Percentiles rank a stretch among this genome's conserved stretches.
Conservation (phyloP, 2,888 invertebrate species). For the Penaeus monodon region DNA sequence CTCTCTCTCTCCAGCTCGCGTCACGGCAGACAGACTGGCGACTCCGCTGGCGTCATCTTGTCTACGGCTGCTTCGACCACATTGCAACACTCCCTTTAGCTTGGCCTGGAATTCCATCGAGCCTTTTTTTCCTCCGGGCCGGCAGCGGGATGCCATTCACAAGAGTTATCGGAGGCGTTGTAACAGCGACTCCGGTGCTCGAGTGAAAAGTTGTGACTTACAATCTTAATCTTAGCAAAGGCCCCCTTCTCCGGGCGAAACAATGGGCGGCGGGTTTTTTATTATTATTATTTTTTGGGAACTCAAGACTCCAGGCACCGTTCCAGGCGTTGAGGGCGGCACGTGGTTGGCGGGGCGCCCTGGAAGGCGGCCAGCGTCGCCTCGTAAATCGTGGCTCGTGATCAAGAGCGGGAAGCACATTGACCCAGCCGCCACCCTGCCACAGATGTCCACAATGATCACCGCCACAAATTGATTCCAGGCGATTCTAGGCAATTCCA, state of each 20-base stretch:
- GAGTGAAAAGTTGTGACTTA: too few relatives aligned
- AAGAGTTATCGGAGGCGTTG: too few relatives aligned
- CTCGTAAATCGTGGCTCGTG: constrained; percentile 36
- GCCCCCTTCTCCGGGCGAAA: too few relatives aligned
- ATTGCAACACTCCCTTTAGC: too few relatives aligned
- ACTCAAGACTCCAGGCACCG: too few relatives aligned
- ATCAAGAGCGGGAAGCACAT: constrained; percentile 31
- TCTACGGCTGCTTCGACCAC: constrained; percentile 5
- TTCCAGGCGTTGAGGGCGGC: not conserved
- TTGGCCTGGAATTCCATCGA: too few relatives aligned
- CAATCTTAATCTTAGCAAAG: too few relatives aligned
- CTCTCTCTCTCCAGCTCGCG: not conserved
- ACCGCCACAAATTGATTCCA: constrained; percentile 56
- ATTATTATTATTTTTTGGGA: too few relatives aligned
- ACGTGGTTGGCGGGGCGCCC: constrained; percentile 20
- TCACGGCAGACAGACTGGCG: constrained; percentile 45
- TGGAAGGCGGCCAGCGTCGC: constrained; percentile 39
- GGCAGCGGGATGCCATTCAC: too few relatives aligned
- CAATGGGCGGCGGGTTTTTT: too few relatives aligned
- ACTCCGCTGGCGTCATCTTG: constrained; percentile 36
- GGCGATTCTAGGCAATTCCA: constrained; percentile 34
- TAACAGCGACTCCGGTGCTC: too few relatives aligned
- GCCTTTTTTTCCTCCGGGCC: not conserved
- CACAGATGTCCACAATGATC: constrained; percentile 54
- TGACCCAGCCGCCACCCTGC: constrained; percentile 40